Evolutionary conservation across 2,113 vertebrate species (phyloP).

Genomic region (Leptodactylus fuscus): DNA sequence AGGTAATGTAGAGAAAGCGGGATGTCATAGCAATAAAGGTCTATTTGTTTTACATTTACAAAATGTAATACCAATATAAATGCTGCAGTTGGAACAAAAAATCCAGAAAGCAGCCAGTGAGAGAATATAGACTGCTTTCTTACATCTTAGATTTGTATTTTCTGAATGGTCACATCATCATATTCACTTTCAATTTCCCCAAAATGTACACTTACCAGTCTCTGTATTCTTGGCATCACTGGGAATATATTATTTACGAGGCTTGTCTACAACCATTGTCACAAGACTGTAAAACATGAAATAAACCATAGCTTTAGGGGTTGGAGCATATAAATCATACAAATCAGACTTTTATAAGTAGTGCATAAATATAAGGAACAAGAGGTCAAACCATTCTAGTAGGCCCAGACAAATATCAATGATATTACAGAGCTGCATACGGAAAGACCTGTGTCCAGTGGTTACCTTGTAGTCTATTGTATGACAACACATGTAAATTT

Average conservation of each 20-base stretch:
- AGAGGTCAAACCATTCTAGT: background rate
- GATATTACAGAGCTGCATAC: too few species aligned
- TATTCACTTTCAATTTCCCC: background rate
- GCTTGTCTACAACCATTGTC: slow-evolving; percentile 30
- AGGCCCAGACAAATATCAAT: background rate
- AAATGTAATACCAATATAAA: background rate
- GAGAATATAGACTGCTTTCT: background rate
- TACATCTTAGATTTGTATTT: background rate
- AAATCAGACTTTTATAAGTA: background rate
- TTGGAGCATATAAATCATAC: background rate
- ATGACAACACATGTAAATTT: too few species aligned
- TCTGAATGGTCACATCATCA: background rate
- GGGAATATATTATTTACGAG: slow-evolving; percentile 17
- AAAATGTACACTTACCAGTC: slow-evolving; percentile 44
- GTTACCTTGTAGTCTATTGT: too few species aligned
- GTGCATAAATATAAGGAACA: background rate
- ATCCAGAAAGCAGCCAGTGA: background rate
- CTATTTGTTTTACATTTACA: background rate
- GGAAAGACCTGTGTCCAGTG: too few species aligned
- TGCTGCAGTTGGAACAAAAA: background rate
- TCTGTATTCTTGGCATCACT: slow-evolving; percentile 52
- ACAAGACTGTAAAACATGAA: slow-evolving; percentile 42
- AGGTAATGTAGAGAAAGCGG: background rate
- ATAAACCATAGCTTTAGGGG: background rate
- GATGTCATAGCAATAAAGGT: background rate